Evolutionary conservation across 2,113 vertebrate species (phyloP).

Genomic region (Nibea albiflora): DNA sequence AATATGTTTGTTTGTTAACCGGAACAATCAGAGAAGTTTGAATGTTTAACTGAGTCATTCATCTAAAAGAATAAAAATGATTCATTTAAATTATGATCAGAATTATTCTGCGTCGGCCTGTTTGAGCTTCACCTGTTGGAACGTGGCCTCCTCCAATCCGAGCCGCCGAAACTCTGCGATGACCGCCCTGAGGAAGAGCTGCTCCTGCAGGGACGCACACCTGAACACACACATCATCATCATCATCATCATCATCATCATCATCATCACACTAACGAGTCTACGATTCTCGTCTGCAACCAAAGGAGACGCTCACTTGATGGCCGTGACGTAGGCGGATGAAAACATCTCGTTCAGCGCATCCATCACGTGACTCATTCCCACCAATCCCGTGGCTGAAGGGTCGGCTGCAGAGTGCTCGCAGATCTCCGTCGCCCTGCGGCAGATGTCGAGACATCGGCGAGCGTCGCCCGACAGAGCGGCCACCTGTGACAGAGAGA

Average conservation of each 20-base stretch:
- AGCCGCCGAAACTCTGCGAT: conserved; percentile 91
- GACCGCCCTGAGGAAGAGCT: conserved; percentile 90
- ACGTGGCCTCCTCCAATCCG: conserved; percentile 94
- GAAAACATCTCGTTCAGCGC: conserved; percentile 98
- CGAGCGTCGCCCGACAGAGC: conserved; percentile 96
- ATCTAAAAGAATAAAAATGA: no score
- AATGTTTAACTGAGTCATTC: no score
- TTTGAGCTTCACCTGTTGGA: conserved; percentile 88
- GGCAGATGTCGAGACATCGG: conserved; percentile 95
- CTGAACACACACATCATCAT: conserved; percentile 77
- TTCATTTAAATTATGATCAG: no score
- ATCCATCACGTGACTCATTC: conserved; percentile 90
- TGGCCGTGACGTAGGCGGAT: conserved; percentile 89
- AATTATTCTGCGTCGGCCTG: no score
- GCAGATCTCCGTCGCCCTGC: conserved; percentile 95
- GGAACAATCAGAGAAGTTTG: no score
- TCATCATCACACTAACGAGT: no score
- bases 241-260: no score
- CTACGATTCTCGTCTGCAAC: no score
- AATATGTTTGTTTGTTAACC: no score
- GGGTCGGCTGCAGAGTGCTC: conserved; percentile 79
- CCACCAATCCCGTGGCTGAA: conserved; percentile 79
- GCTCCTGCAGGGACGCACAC: conserved; percentile 89
- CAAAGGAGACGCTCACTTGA: conserved; percentile 88
- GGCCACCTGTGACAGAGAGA: conserved; percentile 87